Percentiles rank a stretch among this genome's conserved stretches.
phyloP scores from a whole-genome alignment of 2,888 invertebrate species.

The Sesia bembeciformis region DNA sequence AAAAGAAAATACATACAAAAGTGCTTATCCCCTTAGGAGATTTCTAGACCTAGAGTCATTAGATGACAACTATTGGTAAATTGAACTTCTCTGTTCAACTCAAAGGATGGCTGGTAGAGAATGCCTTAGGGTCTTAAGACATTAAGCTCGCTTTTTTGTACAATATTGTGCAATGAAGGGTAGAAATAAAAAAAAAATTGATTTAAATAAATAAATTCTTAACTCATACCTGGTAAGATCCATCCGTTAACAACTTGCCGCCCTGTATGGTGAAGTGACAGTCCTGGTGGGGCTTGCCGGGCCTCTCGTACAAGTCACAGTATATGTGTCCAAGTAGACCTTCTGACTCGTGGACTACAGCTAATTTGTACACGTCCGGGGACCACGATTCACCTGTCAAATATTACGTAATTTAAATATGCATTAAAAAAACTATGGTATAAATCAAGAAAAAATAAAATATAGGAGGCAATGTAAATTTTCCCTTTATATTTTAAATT shows the following conservation, averaged over 20 bases:
- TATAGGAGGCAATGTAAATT: no score
- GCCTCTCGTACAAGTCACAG: conserved; percentile 95
- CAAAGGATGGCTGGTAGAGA: no score
- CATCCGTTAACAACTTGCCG: conserved; percentile 85
- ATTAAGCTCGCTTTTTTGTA: not conserved
- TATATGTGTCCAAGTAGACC: conserved; percentile 94
- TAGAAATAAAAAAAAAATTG: not conserved
- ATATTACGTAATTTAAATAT: not conserved
- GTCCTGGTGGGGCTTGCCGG: conserved; percentile 96
- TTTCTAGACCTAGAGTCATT: no score
- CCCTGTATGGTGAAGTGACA: conserved; percentile 99
- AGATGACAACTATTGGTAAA: no score
- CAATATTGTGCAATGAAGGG: not conserved
- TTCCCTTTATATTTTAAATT: no score
- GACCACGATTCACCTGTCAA: conserved; percentile 87
- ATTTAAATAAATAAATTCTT: not conserved
- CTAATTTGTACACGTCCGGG: conserved; percentile 91
- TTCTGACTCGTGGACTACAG: conserved; percentile 88
- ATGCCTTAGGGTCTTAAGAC: no score
- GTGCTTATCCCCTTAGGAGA: no score
- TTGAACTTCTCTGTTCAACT: no score
- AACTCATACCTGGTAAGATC: conserved; percentile 82
- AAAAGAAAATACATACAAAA: no score
- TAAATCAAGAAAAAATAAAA: no score
- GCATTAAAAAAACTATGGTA: no score